Evolutionary conservation across 2,888 invertebrate species (phyloP).

Genomic region (Sminthurides aquaticus): DNA sequence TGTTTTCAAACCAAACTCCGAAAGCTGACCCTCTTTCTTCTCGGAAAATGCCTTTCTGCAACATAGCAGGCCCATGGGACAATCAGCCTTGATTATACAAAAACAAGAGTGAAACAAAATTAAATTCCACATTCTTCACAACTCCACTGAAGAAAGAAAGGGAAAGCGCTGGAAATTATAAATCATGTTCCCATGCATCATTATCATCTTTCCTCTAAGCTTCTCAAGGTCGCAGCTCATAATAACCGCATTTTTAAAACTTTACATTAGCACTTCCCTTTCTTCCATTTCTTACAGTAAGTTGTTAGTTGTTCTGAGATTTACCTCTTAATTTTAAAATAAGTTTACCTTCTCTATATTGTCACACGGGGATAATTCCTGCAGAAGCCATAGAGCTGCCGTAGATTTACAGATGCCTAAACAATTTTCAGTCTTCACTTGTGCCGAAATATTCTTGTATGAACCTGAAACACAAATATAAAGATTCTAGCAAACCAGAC

Average conservation of each 20-base stretch:
- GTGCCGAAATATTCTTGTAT: constrained; percentile 31
- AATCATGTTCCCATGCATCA: too few relatives aligned
- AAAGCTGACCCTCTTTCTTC: neutral
- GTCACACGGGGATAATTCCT: constrained; percentile 31
- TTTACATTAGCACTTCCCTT: too few relatives aligned
- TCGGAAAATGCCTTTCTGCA: constrained; percentile 12
- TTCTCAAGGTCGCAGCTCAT: too few relatives aligned
- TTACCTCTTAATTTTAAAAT: too few relatives aligned
- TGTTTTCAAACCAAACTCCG: neutral
- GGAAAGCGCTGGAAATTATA: too few relatives aligned
- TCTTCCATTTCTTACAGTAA: too few relatives aligned
- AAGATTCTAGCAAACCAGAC: neutral
- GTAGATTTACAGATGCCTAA: constrained; percentile 32
- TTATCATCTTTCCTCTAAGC: too few relatives aligned
- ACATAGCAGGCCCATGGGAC: constrained; percentile 32
- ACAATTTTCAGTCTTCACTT: constrained; percentile 25
- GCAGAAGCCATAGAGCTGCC: constrained; percentile 31
- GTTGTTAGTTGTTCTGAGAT: too few relatives aligned
- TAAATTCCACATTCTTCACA: constrained; percentile 3
- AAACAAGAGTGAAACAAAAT: neutral
- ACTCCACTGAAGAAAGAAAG: too few relatives aligned
- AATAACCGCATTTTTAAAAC: too few relatives aligned
- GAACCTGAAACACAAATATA: constrained; percentile 18
- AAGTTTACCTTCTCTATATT: constrained; percentile 29
- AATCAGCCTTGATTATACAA: constrained; percentile 31